phyloP scores from a whole-genome alignment of 2,888 invertebrate genomes.

The Pristionchus japonicus region DNA sequence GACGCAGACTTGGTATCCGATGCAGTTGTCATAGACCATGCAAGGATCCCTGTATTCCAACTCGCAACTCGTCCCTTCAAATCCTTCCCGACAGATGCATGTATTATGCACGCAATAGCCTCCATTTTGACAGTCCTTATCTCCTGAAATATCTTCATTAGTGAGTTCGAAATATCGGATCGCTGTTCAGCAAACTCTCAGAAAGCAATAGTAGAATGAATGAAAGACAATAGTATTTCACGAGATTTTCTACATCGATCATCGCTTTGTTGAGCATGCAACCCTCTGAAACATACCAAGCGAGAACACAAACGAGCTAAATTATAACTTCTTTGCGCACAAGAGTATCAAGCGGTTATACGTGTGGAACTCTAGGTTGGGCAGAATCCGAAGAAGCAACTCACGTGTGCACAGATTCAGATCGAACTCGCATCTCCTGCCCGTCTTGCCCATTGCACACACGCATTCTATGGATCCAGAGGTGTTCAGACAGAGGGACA shows the following conservation, averaged over 20 bases:
- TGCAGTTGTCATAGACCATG: no score
- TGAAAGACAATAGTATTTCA: no score
- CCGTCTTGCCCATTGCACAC: background rate
- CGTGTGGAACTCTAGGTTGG: no score
- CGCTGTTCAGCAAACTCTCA: background rate
- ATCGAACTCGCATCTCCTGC: background rate
- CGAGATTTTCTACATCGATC: no score
- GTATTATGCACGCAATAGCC: background rate
- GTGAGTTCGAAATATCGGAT: no score
- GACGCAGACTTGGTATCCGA: background rate
- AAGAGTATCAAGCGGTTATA: no score
- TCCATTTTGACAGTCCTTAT: background rate
- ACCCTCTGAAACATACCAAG: no score
- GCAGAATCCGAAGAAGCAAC: no score
- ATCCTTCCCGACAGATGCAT: background rate
- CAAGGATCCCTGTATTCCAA: background rate
- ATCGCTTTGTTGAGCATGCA: no score
- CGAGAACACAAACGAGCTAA: no score
- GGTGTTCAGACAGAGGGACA: background rate
- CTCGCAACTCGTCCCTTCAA: conserved; percentile 35
- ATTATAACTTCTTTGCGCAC: no score
- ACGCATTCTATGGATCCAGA: background rate
- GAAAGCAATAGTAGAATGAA: no score
- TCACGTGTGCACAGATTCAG: background rate
- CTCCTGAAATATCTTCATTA: conserved; percentile 2